These are phyloP conservation scores for Dichetophora obliterata DNA, from an alignment of 2,888 invertebrate genomes.

Conservation along the genomic window DNA sequence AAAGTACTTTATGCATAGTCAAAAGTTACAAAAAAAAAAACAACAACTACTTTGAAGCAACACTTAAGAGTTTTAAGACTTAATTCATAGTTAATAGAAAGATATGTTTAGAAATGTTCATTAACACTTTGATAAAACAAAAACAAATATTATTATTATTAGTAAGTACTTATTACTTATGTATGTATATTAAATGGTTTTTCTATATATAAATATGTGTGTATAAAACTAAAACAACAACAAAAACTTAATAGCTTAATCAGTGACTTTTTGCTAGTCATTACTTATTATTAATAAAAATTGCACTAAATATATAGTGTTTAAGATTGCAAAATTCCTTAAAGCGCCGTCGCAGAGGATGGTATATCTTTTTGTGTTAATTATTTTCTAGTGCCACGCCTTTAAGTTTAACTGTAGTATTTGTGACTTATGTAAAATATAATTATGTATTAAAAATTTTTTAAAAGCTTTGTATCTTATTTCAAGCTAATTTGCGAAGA, in stretches of 20 bases:
- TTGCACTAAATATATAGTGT: not conserved
- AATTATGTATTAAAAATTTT: not conserved
- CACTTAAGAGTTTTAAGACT: constrained; percentile 52
- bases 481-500: not conserved
- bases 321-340: not conserved
- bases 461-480: not conserved
- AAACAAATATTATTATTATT: constrained; percentile 32
- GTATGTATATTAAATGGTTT: no score
- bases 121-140: constrained; percentile 17
- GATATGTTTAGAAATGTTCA: constrained; percentile 7
- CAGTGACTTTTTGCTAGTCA: constrained; percentile 22
- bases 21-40: not conserved
- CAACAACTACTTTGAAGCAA: constrained; percentile 34
- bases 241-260: not conserved
- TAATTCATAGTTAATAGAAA: constrained; percentile 35
- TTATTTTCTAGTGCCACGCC: no score
- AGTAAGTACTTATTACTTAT: not conserved
- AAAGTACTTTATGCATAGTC: not conserved
- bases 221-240: not conserved
- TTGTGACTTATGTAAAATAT: not conserved
- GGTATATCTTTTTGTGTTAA: not conserved
- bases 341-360: not conserved
- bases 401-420: not conserved
- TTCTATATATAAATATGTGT: no score
- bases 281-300: not conserved